phyloP scores from a whole-genome alignment of 53 echinoderm and acorn worm genomes.

The Patiria pectinifera region DNA sequence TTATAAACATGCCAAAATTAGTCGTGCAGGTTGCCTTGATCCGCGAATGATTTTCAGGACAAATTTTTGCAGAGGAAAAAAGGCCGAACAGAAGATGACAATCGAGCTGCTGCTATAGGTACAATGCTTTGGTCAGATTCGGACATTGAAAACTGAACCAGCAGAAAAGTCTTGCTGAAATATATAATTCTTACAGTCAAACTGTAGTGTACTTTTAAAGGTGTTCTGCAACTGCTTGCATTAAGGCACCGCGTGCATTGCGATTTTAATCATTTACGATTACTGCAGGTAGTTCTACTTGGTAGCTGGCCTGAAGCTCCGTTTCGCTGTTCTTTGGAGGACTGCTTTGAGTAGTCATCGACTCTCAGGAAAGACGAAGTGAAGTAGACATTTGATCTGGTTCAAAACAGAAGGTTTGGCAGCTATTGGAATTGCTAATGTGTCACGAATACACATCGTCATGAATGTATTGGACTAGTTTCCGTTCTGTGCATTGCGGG shows the following conservation, averaged over 20 bases:
- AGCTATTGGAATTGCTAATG: slow-evolving; percentile 51
- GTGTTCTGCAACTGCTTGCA: too few species aligned
- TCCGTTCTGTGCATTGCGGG: background rate
- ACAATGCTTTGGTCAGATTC: too few species aligned
- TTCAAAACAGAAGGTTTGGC: slow-evolving; percentile 41
- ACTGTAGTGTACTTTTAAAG: too few species aligned
- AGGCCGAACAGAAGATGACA: too few species aligned
- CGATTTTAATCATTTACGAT: background rate
- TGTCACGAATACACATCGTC: background rate
- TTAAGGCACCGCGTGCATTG: background rate
- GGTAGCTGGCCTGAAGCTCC: background rate
- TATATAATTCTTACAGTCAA: too few species aligned
- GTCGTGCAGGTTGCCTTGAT: too few species aligned
- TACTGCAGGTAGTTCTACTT: background rate
- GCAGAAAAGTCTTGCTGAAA: too few species aligned
- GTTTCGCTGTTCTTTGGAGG: background rate
- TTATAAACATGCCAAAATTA: too few species aligned
- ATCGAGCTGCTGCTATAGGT: too few species aligned
- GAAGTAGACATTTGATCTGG: slow-evolving; percentile 54
- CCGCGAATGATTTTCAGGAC: too few species aligned
- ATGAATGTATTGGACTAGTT: slow-evolving; percentile 54
- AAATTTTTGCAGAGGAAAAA: too few species aligned
- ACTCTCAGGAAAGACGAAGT: slow-evolving; percentile 15
- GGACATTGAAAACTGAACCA: too few species aligned
- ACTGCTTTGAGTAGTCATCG: slow-evolving; percentile 29